These are phyloP conservation scores for Microtus ochrogaster DNA, from an alignment of 2,113 vertebrate genomes.

Conservation along the genomic window DNA sequence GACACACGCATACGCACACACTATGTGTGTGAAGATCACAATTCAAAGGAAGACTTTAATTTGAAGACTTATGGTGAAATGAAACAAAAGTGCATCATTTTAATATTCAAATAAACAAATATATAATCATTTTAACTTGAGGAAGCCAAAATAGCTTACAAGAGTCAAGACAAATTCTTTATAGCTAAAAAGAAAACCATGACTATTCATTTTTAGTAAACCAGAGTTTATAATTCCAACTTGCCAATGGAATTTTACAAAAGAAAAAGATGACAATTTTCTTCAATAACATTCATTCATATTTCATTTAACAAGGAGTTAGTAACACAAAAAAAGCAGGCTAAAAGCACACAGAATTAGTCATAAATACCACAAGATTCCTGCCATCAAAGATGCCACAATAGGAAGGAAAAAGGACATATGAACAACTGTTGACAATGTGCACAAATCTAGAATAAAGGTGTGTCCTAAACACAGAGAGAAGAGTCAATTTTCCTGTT, in stretches of 20 bases:
- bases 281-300: conserved; percentile 26
- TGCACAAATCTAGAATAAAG: not conserved
- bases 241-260: not conserved
- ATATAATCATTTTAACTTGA: conserved; percentile 36
- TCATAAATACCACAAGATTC: not conserved
- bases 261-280: not conserved
- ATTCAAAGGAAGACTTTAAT: conserved; percentile 31
- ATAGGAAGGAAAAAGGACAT: not conserved
- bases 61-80: conserved; percentile 20
- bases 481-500: not conserved
- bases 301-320: not conserved
- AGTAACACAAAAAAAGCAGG: conserved; percentile 42
- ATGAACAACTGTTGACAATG: not conserved
- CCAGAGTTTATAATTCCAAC: not conserved
- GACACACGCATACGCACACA: not conserved
- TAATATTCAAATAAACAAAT: conserved; percentile 32
- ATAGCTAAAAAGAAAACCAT: not conserved
- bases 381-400: not conserved
- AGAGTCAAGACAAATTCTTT: not conserved
- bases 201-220: conserved; percentile 23
- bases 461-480: not conserved
- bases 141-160: conserved; percentile 1
- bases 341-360: conserved; percentile 12
- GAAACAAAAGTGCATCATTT: not conserved
- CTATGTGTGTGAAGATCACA: not conserved